Base-by-base conservation (phyloP, 1,140 invertebrate genomes). In the Drosophila sturtevanti region DNA sequence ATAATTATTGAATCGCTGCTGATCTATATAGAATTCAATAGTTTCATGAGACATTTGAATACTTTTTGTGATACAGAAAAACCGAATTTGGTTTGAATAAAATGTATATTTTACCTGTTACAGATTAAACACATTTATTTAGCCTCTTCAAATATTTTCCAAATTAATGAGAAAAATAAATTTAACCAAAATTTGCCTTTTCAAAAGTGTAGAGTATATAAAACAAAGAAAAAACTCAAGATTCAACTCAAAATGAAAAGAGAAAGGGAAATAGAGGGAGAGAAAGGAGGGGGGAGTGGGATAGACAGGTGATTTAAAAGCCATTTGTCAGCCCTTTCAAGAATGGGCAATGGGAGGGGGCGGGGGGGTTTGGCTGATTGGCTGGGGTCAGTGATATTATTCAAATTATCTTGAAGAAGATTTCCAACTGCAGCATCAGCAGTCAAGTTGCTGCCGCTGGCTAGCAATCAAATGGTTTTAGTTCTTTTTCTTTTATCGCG, bases 381-480 rank as follows among this genome's bases (percentile, higher is more conserved):
- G 81, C 78, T 87, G 48, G 82, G 82, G 82, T 86, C 82, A 86
- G 70, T 86, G 75, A 81, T 82, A 86, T 86, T 86, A 86, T 86
- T 86, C 78, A 86, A 86, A 86, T 87, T 86, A 86, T 86, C 82
- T 80, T 74, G 34, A 68, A 65, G 48, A 79, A 87, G 82, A 85
- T 77, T 86, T 85, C 48, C 63, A 69, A 64, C 65, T 68, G 65
- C 63, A 63, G 44, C 34, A 64, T 38, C 35, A 58, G 66, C 62
- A 55, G 64, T 44, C 38, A 51, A 62, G 31, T 41, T 48, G 35
- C 16, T 59, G 44, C 56, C 55, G 14, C 60, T 9, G 41, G 63
- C 52, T 67, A 55, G 74, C 81, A 86, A 77, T 86, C 78, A 85
- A 86, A 86, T 60, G 65, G 74, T 79, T 79, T 86, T 86, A 81